A percentile compares a stretch with the other conserved stretches of the same genome.
These are phyloP conservation scores for Spermophilus dauricus DNA, from an alignment of 2,113 vertebrate species.

Conservation along the genomic window DNA sequence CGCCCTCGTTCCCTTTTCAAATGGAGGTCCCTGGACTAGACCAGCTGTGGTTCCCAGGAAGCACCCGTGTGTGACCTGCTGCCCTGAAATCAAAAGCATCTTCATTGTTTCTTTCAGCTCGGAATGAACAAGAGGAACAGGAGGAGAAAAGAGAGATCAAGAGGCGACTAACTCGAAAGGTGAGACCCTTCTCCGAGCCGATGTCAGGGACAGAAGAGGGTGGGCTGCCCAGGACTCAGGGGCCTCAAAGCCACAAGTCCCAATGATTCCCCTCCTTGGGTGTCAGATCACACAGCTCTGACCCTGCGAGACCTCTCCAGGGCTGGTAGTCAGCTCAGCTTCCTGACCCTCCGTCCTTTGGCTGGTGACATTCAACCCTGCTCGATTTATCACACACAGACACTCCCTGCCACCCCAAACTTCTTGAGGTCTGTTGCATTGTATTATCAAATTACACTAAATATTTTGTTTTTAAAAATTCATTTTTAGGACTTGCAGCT, in stretches of 20 bases:
- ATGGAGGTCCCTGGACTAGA: neutral
- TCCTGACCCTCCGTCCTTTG: neutral
- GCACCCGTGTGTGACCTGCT: neutral
- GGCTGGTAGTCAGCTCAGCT: neutral
- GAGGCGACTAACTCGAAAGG: slow-evolving; percentile 96
- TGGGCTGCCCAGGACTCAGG: neutral
- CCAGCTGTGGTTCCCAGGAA: neutral
- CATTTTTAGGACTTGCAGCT: neutral
- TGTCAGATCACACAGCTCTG: neutral
- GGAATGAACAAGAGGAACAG: slow-evolving; percentile 98
- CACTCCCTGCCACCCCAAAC: neutral
- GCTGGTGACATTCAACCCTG: neutral
- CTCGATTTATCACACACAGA: neutral
- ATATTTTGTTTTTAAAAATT: neutral
- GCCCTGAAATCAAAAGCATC: slow-evolving; percentile 41
- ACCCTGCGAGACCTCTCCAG: neutral
- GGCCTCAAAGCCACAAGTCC: too few species aligned
- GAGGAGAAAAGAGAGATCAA: slow-evolving; percentile 99
- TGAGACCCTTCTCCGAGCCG: slow-evolving; percentile 84
- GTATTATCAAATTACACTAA: neutral
- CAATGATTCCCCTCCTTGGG: fast-evolving
- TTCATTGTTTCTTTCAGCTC: slow-evolving; percentile 91
- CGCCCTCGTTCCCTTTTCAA: neutral
- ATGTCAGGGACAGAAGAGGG: neutral
- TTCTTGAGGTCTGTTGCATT: neutral